Base-by-base conservation (phyloP, 2,113 vertebrate species). In the Lepus americanus region DNA sequence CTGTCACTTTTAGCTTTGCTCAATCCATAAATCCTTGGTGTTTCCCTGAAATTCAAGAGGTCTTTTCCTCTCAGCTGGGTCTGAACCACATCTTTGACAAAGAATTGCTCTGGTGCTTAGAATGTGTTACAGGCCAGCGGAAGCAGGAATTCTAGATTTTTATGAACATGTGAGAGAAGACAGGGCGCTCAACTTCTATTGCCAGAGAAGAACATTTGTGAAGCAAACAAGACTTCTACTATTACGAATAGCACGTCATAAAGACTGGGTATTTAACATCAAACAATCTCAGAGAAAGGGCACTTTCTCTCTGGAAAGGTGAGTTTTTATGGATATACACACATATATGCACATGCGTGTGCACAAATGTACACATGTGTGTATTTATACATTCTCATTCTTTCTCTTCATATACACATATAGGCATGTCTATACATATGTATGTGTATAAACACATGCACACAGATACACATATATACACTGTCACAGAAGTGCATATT, bases 271-370 rank as follows among this genome's bases (percentile, higher is more conserved):
- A 44, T 9, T 49, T 49, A n/a, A 8, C 39, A 80, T 20, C 73
- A 51, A 61, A 63, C 13, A 27, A 44, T 53, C 79, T 82, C 44
- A 70, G n/a, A 31, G 27, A 61, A 86, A 92, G n/a, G 29, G 36
- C 27, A 78, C 2, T 12, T 85, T 22, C n/a, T 79, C n/a, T 31
- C 29, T 10, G 5, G 14, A 55, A 33, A 67, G 23, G 16, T 51
- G 63, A 72, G 16, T 8, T 39, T 76, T 12, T 44, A 17, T 5
- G 20, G 31, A 6, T 36, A 11, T 27, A 10, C 4, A 51, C 49
- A n/a, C 17, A 39, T 16, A 5, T 22, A 20, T 3, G 0, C 0
- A 1, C 29, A 16, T 87, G 69, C 9, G 9, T n/a, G 3, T n/a
- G 59, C 1, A 27, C 25, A 19, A 20, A 51, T 29, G 69, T 59